Evolutionary conservation across 2,888 invertebrate species (phyloP), one percentile per base, ranked within the genome.

Genomic region (Ommatoiulus sabulosus): DNA sequence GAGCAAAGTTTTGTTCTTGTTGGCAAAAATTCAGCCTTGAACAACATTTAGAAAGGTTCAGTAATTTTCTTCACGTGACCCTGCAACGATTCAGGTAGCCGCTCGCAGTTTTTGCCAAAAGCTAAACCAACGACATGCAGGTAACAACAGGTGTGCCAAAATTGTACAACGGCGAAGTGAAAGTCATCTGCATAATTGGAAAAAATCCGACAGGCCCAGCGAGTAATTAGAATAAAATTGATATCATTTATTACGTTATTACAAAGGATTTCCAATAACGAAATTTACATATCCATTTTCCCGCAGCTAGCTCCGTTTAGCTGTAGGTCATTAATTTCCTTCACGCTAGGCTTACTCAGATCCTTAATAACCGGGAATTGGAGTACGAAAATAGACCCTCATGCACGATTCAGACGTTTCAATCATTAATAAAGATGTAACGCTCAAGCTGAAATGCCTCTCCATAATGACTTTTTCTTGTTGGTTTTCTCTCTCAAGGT

Each of bases 221-320:
- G 80, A 80, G 80, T 80, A 80, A 80, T 80, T 80, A 80, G 80
- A 80, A 80, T 80, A 80, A 80, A 80, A 80, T 80, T 80, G 80
- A 80, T 80, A 80, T 80, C 80, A 80, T 80, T 80, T 80, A 80
- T 80, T 80, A 80, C 80, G 80, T 80, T 80, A 80, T 80, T 80
- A 80, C 80, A 80, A 80, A 80, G 35, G 35, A 35, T 80, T 80
- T 80, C 80, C 80, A 80, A 80, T 80, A 80, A 15, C 35, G 80
- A 80, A 63, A 80, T 80, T 80, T 80, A 35, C 80, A 80, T 80
- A 80, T 80, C 80, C 4, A 35, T 80, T 80, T 35, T 17, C 80
- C 35, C 80, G 35, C 80, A 43, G 35, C 35, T 12, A 35, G 80
- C 80, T 80, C 35, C 35, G 80, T 80, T 80, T 80, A 35, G 80